phyloP scores from a whole-genome alignment of 2,113 vertebrate genomes.

The Neodon shergylaensis region DNA sequence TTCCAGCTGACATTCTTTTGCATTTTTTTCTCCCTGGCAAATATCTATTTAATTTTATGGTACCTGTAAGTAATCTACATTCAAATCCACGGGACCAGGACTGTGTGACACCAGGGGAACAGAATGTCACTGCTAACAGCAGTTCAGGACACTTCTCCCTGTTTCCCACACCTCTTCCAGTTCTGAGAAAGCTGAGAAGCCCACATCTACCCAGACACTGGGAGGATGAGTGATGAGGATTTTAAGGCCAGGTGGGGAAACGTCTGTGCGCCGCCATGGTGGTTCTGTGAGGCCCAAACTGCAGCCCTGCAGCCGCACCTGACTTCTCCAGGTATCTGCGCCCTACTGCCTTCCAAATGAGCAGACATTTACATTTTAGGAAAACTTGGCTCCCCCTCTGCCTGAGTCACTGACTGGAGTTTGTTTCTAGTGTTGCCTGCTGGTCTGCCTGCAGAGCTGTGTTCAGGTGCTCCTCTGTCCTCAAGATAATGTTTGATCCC shows the following conservation, averaged over 20 bases:
- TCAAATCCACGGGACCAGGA: neutral
- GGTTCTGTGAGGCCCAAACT: neutral
- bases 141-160: neutral
- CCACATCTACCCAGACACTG: neutral
- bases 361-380: neutral
- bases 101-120: neutral
- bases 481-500: neutral
- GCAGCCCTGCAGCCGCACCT: neutral
- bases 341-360: neutral
- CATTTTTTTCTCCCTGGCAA: slow-evolving; percentile 33
- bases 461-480: neutral
- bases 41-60: slow-evolving; percentile 28
- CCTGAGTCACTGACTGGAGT: neutral
- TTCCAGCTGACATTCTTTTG: slow-evolving; percentile 16
- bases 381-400: neutral
- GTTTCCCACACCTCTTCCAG: neutral
- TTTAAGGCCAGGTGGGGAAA: neutral
- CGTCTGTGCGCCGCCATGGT: too few relatives aligned
- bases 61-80: slow-evolving; percentile 37
- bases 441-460: neutral
- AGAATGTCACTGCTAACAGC: neutral
- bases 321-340: accelerated
- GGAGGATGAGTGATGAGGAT: neutral
- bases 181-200: neutral
- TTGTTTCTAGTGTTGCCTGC: neutral